Evolutionary conservation across 2,113 vertebrate genomes (phyloP).

Genomic region (Fulmarus glacialis): DNA sequence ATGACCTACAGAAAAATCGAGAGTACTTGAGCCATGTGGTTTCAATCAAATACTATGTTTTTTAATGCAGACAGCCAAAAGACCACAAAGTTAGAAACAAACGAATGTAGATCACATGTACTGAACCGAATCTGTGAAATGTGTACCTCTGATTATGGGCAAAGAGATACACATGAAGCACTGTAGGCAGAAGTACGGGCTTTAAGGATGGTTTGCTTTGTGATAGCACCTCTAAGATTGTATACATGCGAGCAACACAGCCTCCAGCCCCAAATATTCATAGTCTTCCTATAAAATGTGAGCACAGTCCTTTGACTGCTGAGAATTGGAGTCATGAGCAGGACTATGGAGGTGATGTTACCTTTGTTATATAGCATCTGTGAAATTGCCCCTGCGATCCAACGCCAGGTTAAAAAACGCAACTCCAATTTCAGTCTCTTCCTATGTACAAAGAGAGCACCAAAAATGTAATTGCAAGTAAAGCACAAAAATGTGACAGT

Average conservation of each 20-base stretch:
- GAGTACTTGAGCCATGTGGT: background rate
- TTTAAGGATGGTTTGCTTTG: background rate
- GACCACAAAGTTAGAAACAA: background rate
- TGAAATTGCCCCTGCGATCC: background rate
- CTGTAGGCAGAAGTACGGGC: background rate
- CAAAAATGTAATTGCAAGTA: background rate
- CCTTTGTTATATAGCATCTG: background rate
- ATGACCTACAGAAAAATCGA: background rate
- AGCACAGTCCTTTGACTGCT: background rate
- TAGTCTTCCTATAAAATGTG: background rate
- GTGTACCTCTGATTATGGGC: rapidly evolving
- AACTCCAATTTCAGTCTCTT: background rate
- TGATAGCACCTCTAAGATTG: background rate
- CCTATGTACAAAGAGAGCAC: background rate
- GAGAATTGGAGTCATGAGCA: background rate
- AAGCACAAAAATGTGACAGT: background rate
- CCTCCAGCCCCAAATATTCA: background rate
- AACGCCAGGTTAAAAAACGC: background rate
- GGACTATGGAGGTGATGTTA: background rate
- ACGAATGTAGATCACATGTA: background rate
- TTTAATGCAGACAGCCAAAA: background rate
- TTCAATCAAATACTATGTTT: background rate
- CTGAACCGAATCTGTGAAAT: background rate
- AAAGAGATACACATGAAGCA: background rate
- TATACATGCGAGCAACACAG: background rate